Evolutionary conservation across 2,797 vertebrate species (phyloP).

Genomic region (Microtus agrestis): DNA sequence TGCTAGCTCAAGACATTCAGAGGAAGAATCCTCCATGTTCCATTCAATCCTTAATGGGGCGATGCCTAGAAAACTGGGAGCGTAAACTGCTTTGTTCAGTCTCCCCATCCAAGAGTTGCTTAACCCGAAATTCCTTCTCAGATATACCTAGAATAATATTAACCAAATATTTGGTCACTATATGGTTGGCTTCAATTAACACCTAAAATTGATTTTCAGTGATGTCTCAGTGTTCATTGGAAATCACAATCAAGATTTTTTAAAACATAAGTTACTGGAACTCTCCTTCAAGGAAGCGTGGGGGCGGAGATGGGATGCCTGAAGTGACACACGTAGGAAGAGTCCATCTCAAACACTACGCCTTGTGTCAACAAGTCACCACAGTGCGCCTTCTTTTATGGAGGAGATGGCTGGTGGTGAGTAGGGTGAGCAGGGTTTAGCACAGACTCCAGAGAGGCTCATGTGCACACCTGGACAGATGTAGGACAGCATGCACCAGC

Average conservation of each 20-base stretch:
- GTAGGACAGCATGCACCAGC: background rate
- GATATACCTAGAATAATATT: background rate
- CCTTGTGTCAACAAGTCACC: background rate
- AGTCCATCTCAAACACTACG: background rate
- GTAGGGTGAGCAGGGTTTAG: background rate
- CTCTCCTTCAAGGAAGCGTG: background rate
- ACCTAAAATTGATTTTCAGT: background rate
- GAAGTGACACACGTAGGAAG: background rate
- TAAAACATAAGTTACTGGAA: background rate
- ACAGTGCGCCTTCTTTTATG: background rate
- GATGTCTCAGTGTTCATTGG: background rate
- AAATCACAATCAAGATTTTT: background rate
- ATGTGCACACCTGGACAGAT: background rate
- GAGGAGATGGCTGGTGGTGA: background rate
- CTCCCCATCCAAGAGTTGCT: background rate
- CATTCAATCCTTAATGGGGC: background rate
- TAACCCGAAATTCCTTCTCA: background rate
- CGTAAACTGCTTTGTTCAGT: background rate
- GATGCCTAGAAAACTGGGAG: background rate
- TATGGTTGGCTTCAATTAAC: background rate
- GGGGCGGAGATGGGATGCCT: fast-evolving
- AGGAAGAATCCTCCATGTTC: conserved; percentile 11
- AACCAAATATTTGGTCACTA: background rate
- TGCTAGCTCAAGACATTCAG: background rate
- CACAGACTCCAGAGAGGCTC: background rate